A percentile compares a stretch with the other conserved stretches of the same genome.
Conservation (phyloP, 2,888 invertebrate genomes). For the Patella pellucida region DNA sequence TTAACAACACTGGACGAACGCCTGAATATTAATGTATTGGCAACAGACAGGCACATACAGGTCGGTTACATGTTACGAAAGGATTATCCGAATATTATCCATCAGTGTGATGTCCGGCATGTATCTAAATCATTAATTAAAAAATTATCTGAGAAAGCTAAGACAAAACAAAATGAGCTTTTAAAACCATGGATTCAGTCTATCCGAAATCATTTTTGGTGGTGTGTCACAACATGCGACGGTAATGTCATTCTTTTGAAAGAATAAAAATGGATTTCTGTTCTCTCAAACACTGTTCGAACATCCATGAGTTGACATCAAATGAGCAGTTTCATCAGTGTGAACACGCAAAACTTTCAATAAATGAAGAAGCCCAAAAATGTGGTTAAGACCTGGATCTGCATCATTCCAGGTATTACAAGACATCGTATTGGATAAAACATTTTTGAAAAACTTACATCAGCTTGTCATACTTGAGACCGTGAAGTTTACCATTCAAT, state of each 20-base stretch:
- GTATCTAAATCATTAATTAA: not conserved
- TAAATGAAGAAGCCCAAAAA: not conserved
- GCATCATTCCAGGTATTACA: not conserved
- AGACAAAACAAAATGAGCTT: no score
- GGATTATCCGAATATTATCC: not conserved
- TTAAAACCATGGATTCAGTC: no score
- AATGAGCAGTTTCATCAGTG: no score
- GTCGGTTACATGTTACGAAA: not conserved
- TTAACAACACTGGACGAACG: no score
- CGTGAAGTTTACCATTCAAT: constrained; percentile 14
- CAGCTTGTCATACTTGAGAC: constrained; percentile 17
- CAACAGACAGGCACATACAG: not conserved
- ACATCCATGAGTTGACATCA: not conserved
- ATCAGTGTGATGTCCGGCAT: not conserved
- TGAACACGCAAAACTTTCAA: not conserved
- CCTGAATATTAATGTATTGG: no score
- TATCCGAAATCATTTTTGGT: not conserved
- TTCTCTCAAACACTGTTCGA: not conserved
- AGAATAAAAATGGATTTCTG: not conserved
- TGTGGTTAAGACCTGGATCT: not conserved
- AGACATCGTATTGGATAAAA: not conserved
- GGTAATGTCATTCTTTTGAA: not conserved
- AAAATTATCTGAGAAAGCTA: no score
- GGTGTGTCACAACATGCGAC: not conserved
- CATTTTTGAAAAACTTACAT: not conserved